phyloP scores from a whole-genome alignment of 2,888 invertebrate species.

The Gasteruption jaculator region DNA sequence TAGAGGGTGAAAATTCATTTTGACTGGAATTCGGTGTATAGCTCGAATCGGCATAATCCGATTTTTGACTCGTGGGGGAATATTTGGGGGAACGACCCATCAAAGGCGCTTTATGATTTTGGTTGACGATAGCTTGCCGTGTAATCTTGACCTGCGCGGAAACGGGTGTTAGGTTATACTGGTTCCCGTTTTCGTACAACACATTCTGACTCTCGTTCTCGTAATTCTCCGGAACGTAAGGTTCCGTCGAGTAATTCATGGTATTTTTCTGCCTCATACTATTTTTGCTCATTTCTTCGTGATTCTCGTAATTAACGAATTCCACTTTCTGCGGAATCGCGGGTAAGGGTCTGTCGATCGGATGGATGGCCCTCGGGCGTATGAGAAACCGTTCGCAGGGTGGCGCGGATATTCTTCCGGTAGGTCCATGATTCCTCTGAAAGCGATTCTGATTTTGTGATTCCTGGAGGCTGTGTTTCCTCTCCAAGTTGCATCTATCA shows the following conservation, averaged over 20 bases:
- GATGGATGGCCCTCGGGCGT: constrained; percentile 40
- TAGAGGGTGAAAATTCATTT: constrained; percentile 44
- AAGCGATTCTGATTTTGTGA: constrained; percentile 30
- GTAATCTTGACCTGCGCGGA: constrained; percentile 40
- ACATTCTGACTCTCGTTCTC: constrained; percentile 15
- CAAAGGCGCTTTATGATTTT: constrained; percentile 30
- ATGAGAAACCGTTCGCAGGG: constrained; percentile 39
- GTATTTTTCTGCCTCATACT: constrained; percentile 16
- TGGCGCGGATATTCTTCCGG: constrained; percentile 44
- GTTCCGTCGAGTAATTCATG: constrained; percentile 20
- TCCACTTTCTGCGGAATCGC: constrained; percentile 42
- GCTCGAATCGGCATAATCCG: constrained; percentile 45
- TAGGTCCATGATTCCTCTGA: constrained; percentile 38
- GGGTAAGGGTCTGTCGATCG: constrained; percentile 43
- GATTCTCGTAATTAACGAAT: constrained; percentile 35
- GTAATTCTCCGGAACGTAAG: constrained; percentile 26
- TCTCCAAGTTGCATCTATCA: constrained; percentile 33
- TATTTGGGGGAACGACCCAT: constrained; percentile 35
- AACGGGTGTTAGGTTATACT: constrained; percentile 36
- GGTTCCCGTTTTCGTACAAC: no score
- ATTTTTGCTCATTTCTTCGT: constrained; percentile 27
- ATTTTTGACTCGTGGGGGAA: constrained; percentile 44
- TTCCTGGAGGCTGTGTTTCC: constrained; percentile 45
- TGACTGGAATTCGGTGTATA: constrained; percentile 47
- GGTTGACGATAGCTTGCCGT: constrained; percentile 34